Conservation (phyloP, 2,113 vertebrate species). For the Hypocryptadius cinnamomeus region DNA sequence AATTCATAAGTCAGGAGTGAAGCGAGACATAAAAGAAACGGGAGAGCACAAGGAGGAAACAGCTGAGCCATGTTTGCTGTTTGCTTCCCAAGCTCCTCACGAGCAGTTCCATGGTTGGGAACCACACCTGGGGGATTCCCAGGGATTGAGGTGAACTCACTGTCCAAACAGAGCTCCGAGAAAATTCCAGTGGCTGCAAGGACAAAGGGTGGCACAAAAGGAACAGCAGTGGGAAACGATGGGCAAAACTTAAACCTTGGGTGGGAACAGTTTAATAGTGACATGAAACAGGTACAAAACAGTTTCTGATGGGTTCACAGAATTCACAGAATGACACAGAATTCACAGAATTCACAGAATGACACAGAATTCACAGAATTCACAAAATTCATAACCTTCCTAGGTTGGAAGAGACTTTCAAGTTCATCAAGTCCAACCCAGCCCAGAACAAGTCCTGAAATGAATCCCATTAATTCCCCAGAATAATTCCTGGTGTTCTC, state of each 20-base stretch:
- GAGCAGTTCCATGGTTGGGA: accelerated
- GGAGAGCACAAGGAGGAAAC: neutral
- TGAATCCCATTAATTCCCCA: neutral
- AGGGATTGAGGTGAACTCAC: neutral
- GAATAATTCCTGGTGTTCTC: neutral
- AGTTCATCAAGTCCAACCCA: neutral
- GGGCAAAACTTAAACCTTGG: neutral
- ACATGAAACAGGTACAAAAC: accelerated
- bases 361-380: no score
- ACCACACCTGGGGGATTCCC: accelerated
- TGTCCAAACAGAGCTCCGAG: neutral
- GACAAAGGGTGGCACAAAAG: accelerated
- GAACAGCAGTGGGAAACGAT: accelerated
- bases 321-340: no score
- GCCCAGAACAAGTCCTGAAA: accelerated
- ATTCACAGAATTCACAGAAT: no score
- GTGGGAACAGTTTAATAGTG: neutral
- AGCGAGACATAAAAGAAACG: neutral
- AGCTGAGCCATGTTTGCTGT: neutral
- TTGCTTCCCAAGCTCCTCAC: neutral
- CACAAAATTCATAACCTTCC: no score
- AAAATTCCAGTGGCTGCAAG: neutral
- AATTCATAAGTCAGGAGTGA: neutral
- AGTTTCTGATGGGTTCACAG: neutral
- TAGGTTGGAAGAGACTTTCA: neutral